Percentiles rank a stretch among this genome's conserved stretches.
These are phyloP conservation scores for Chelidonichthys spinosus DNA, from an alignment of 2,797 vertebrate species.

Conservation along the genomic window DNA sequence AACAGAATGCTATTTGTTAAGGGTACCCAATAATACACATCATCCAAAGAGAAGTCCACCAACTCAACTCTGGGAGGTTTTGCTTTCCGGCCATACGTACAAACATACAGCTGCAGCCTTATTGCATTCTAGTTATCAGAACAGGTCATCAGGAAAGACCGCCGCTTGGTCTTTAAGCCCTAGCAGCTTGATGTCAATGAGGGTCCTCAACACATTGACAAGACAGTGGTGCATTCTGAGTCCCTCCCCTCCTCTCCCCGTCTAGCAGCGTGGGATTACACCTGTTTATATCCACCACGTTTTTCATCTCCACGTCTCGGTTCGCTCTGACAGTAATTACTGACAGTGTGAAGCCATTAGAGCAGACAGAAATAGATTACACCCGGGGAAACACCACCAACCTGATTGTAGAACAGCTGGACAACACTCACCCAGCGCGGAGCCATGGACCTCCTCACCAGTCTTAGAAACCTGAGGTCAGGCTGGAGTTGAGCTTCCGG, in stretches of 20 bases:
- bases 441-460: slow-evolving; percentile 11
- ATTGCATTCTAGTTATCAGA: too few relatives aligned
- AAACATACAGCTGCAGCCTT: not conserved
- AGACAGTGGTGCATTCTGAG: not conserved
- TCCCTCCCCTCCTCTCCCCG: not conserved
- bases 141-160: too few relatives aligned
- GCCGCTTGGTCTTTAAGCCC: too few relatives aligned
- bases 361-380: slow-evolving; percentile 30
- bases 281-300: slow-evolving; percentile 25
- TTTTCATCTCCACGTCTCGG: slow-evolving; percentile 12
- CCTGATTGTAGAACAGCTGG: slow-evolving; percentile 18
- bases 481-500: not conserved
- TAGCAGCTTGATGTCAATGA: not conserved
- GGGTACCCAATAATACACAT: too few relatives aligned
- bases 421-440: slow-evolving; percentile 17
- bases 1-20: too few relatives aligned
- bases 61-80: too few relatives aligned
- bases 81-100: not conserved
- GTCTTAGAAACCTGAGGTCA: slow-evolving; percentile 43
- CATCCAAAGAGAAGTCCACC: too few relatives aligned
- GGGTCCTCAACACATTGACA: not conserved
- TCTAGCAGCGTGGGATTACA: slow-evolving; percentile 16
- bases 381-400: slow-evolving; percentile 28
- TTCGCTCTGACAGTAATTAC: slow-evolving; percentile 41
- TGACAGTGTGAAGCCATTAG: slow-evolving; percentile 49